A percentile compares a stretch with the other conserved stretches of the same genome.
These are phyloP conservation scores for Beris morrisii DNA, from an alignment of 2,888 invertebrate species.

Conservation along the genomic window DNA sequence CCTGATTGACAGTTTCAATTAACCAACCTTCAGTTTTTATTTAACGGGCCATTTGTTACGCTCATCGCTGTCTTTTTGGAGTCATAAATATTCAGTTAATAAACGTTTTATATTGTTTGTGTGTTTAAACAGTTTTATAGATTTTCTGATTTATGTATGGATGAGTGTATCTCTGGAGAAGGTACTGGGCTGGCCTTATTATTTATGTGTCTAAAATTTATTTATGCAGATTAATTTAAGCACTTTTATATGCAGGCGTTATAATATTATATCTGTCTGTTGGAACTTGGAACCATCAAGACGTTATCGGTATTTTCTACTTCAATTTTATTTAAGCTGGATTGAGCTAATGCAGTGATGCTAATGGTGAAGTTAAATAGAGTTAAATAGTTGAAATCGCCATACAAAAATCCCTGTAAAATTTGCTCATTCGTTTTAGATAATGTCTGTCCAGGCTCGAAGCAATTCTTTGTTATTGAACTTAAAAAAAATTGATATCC, in stretches of 20 bases:
- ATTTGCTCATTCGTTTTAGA: too few species aligned
- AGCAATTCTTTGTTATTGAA: too few species aligned
- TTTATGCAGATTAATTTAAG: slow-evolving; percentile 15
- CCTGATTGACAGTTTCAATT: slow-evolving; percentile 32
- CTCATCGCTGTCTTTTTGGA: slow-evolving; percentile 17
- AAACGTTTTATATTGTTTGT: slow-evolving; percentile 31
- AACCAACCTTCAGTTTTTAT: slow-evolving; percentile 32
- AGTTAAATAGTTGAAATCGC: too few species aligned
- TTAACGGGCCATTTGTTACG: slow-evolving; percentile 32
- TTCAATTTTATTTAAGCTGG: too few species aligned
- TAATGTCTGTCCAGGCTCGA: too few species aligned
- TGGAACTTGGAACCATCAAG: too few species aligned
- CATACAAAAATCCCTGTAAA: too few species aligned
- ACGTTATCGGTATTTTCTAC: too few species aligned
- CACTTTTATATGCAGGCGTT: slow-evolving; percentile 17
- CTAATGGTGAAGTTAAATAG: too few species aligned
- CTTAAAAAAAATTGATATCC: too few species aligned
- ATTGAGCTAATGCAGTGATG: too few species aligned
- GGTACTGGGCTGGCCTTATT: slow-evolving; percentile 14
- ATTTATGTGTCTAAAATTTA: slow-evolving; percentile 23
- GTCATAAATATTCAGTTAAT: slow-evolving; percentile 32
- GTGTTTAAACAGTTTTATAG: slow-evolving; percentile 32
- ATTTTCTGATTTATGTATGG: slow-evolving; percentile 26
- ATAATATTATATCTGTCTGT: neutral
- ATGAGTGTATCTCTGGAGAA: neutral